phyloP scores from a whole-genome alignment of 2,113 vertebrate species.

The Siphamia tubifer region DNA sequence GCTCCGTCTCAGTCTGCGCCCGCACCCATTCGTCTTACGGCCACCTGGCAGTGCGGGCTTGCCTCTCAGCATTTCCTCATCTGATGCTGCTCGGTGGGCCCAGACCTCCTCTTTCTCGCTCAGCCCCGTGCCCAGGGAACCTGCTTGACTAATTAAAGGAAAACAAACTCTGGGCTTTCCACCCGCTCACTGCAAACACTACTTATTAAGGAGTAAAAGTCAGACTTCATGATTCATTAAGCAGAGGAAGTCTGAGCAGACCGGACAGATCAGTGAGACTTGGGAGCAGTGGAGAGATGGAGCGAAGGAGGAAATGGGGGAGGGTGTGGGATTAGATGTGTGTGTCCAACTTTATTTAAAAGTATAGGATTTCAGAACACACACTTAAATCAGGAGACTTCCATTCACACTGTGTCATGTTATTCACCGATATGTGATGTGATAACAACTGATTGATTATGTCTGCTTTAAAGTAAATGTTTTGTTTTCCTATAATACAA shows the following conservation, averaged over 20 bases:
- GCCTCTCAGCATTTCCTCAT: constrained; percentile 51
- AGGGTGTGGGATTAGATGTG: constrained; percentile 19
- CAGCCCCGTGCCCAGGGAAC: constrained; percentile 47
- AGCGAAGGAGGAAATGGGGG: constrained; percentile 44
- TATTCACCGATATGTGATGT: too few species aligned
- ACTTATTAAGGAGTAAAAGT: constrained; percentile 81
- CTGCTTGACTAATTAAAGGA: constrained; percentile 81
- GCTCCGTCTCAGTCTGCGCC: constrained; percentile 57
- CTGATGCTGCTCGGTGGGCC: constrained; percentile 34
- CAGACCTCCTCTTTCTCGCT: constrained; percentile 29
- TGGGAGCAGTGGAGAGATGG: constrained; percentile 41
- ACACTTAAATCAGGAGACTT: constrained; percentile 1
- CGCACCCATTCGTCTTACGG: constrained; percentile 52
- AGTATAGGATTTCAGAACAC: neutral
- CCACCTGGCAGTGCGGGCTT: constrained; percentile 62
- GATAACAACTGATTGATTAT: constrained; percentile 1
- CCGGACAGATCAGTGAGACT: constrained; percentile 64
- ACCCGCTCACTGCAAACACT: constrained; percentile 70
- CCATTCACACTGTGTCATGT: constrained; percentile 10
- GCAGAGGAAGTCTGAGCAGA: constrained; percentile 80
- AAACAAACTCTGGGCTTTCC: constrained; percentile 79
- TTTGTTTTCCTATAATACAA: neutral
- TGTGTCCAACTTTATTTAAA: constrained; percentile 31
- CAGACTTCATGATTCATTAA: constrained; percentile 88
- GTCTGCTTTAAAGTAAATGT: neutral